These are phyloP conservation scores for Eretmocerus hayati DNA, from an alignment of 2,888 invertebrate genomes.

Conservation along the genomic window DNA sequence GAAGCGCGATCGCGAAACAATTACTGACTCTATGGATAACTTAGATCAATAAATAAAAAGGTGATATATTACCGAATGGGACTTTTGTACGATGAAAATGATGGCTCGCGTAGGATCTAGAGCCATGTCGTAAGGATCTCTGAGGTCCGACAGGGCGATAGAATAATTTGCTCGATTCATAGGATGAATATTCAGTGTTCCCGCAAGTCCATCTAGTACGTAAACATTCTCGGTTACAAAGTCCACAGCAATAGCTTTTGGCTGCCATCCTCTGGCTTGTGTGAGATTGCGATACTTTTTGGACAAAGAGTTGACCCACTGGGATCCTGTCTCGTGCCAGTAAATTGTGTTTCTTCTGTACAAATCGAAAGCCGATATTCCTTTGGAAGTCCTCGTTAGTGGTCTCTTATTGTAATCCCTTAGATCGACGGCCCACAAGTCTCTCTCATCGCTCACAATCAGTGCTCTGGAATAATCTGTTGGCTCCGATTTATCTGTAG, in stretches of 20 bases:
- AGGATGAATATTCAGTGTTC: slow-evolving; percentile 6
- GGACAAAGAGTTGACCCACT: slow-evolving; percentile 7
- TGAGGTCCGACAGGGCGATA: slow-evolving; percentile 9
- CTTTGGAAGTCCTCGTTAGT: neutral
- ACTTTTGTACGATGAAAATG: slow-evolving; percentile 14
- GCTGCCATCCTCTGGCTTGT: slow-evolving; percentile 9
- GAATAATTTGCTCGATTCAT: neutral
- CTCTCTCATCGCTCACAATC: slow-evolving; percentile 11
- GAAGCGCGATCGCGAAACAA: no score
- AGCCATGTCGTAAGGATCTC: slow-evolving; percentile 3
- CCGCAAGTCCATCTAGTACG: slow-evolving; percentile 6
- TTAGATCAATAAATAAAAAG: no score
- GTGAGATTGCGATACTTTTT: slow-evolving; percentile 5
- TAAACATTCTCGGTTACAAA: slow-evolving; percentile 10
- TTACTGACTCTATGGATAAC: no score
- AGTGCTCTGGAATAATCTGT: slow-evolving; percentile 12
- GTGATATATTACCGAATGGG: slow-evolving; percentile 11
- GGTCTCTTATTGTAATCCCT: slow-evolving; percentile 1
- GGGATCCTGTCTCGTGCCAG: slow-evolving; percentile 7
- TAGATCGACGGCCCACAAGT: slow-evolving; percentile 13
- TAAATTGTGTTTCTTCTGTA: slow-evolving; percentile 4
- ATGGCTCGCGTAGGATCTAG: slow-evolving; percentile 8
- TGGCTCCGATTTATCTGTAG: no score
- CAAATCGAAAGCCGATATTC: slow-evolving; percentile 8
- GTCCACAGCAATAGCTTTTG: slow-evolving; percentile 8